These are phyloP conservation scores for Scylla paramamosain DNA, from an alignment of 1,140 invertebrate genomes.

Conservation along the genomic window DNA sequence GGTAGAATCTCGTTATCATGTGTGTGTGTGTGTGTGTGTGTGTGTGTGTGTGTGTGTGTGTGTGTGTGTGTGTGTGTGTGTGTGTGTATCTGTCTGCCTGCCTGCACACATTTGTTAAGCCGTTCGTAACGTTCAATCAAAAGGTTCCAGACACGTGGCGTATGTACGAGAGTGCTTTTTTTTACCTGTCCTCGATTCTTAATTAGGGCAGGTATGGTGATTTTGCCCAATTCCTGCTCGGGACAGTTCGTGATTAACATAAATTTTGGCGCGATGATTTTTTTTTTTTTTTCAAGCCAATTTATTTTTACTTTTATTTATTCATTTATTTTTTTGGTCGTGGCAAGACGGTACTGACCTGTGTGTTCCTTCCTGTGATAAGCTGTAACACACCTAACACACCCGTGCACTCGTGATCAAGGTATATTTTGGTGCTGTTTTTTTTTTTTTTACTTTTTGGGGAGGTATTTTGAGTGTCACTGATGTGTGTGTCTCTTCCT, in stretches of 20 bases:
- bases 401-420: no score
- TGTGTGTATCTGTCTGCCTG: neutral
- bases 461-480: no score
- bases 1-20: neutral
- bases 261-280: neutral
- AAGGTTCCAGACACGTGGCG: neutral
- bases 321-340: no score
- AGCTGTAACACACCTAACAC: no score
- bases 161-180: neutral
- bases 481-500: no score
- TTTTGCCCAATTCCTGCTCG: neutral
- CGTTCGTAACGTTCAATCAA: neutral
- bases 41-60: conserved; percentile 20
- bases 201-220: no score
- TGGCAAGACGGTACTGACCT: no score
- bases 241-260: neutral
- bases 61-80: neutral
- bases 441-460: no score
- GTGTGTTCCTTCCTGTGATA: no score
- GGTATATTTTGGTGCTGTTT: no score
- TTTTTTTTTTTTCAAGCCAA: neutral
- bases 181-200: neutral
- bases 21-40: conserved; percentile 20
- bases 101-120: neutral
- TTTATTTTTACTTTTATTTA: neutral